Evolutionary conservation across 1,140 invertebrate species (phyloP).

Genomic region (Drosophila nigrodunni): DNA sequence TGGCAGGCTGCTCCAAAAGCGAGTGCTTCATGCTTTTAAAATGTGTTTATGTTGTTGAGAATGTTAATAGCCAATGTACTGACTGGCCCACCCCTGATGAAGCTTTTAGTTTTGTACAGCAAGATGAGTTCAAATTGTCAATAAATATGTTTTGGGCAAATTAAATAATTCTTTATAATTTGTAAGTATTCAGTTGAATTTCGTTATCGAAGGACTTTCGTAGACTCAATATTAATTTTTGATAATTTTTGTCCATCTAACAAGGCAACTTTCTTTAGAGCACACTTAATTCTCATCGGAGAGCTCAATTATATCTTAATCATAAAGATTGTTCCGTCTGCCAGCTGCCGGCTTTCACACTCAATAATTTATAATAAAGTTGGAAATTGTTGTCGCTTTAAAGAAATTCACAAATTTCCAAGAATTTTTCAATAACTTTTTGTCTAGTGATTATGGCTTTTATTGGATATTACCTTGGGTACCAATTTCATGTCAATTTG

Average conservation of each 20-base stretch:
- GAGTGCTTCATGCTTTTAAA: constrained; percentile 18
- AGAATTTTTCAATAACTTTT: too few relatives aligned
- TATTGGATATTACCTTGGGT: constrained; percentile 6
- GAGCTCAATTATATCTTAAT: too few relatives aligned
- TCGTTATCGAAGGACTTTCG: background rate
- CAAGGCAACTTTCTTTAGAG: too few relatives aligned
- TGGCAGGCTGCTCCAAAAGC: background rate
- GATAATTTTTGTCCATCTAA: too few relatives aligned
- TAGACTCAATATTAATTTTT: too few relatives aligned
- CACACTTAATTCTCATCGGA: too few relatives aligned
- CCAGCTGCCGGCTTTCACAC: too few relatives aligned
- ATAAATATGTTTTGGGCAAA: background rate
- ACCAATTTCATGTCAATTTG: constrained; percentile 48
- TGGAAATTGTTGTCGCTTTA: too few relatives aligned
- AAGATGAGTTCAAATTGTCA: background rate
- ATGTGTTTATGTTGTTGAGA: constrained; percentile 21
- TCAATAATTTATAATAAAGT: too few relatives aligned
- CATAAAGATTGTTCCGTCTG: too few relatives aligned
- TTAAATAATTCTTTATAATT: background rate
- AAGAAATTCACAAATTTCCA: too few relatives aligned
- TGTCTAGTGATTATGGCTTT: background rate
- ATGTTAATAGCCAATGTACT: constrained; percentile 1
- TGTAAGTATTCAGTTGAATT: background rate
- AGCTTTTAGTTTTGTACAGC: constrained; percentile 1
- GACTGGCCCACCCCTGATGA: background rate